A percentile compares a stretch with the other conserved stretches of the same genome.
Evolutionary conservation across 2,888 invertebrate genomes (phyloP).

Genomic region (Phrixothrix hirtus): DNA sequence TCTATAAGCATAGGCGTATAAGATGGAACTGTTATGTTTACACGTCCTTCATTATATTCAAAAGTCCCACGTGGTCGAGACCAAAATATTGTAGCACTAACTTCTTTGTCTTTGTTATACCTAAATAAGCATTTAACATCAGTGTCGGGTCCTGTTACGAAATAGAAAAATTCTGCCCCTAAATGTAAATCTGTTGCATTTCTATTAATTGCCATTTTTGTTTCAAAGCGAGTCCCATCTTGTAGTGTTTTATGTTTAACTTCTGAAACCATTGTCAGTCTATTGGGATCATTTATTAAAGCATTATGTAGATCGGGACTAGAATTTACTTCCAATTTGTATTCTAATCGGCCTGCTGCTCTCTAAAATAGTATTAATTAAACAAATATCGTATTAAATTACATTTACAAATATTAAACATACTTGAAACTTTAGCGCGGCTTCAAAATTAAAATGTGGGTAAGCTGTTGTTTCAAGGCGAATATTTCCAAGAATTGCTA

Average conservation of each 20-base stretch:
- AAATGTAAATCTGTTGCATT: slow-evolving; percentile 71
- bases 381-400: too few species aligned
- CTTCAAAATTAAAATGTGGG: slow-evolving; percentile 71
- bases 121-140: slow-evolving; percentile 58
- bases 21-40: slow-evolving; percentile 75
- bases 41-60: slow-evolving; percentile 68
- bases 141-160: slow-evolving; percentile 60
- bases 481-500: slow-evolving; percentile 66
- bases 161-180: slow-evolving; percentile 61
- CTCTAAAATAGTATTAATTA: slow-evolving; percentile 57
- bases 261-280: slow-evolving; percentile 63
- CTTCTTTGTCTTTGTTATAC: slow-evolving; percentile 66
- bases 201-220: slow-evolving; percentile 65
- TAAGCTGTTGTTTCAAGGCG: slow-evolving; percentile 76
- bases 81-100: slow-evolving; percentile 61
- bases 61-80: slow-evolving; percentile 68
- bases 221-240: slow-evolving; percentile 65
- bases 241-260: slow-evolving; percentile 54
- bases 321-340: slow-evolving; percentile 70
- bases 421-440: slow-evolving; percentile 68
- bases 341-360: slow-evolving; percentile 72
- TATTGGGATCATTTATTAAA: slow-evolving; percentile 57
- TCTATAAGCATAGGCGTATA: slow-evolving; percentile 70
- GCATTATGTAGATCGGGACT: slow-evolving; percentile 63
- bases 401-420: too few species aligned